Base-by-base conservation (phyloP, 2,113 vertebrate genomes). In the Merops nubicus region DNA sequence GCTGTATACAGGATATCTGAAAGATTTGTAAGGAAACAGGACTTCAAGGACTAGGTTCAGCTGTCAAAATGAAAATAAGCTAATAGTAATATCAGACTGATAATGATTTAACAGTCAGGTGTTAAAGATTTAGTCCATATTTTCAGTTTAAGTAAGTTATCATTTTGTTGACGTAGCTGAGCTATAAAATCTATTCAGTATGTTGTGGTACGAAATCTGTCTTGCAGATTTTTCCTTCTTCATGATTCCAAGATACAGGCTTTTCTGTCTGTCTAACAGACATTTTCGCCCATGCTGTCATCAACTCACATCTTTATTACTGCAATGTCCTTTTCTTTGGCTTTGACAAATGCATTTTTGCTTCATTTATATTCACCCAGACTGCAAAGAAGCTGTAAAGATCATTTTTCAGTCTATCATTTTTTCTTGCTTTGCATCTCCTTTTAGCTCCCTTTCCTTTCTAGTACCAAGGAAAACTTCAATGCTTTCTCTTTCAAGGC, bases 341-440 rank as follows among this genome's bases (percentile, higher is more conserved):
- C 77, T 82, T 92, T 95, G 94, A 93, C 68, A 92, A 93, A 95
- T 92, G 73, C 89, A 25, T 88, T 93, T 96, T 91, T 84, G 29
- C 91, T 95, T 93, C 89, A 92, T 70, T 95, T 95, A 72, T 67
- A 60, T 93, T 95, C 91, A 84, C 26, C 18, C 11, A 63, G 68
- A 59, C 79, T 77, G 72, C 72, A 64, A 76, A 93, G 74, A 76
- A 85, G 78, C 57, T 81, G 60, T 57, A 91, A 90, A 84, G 68
- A 91, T 84, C 12, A 78, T 80, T 96, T 95, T 93, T 84, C 72
- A 81, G 68, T 84, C 86, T 56, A 67, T 91, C 86, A 84, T 86
- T 95, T 96, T 91, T 72, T 62, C 79, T 90, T 86, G 45, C 76
- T 91, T 78, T 95, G 47, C 76, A 72, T 80, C 72, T 93, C 45